These are phyloP conservation scores for human DNA, from an alignment of 2,113 vertebrate genomes.

Conservation along the genomic window DNA sequence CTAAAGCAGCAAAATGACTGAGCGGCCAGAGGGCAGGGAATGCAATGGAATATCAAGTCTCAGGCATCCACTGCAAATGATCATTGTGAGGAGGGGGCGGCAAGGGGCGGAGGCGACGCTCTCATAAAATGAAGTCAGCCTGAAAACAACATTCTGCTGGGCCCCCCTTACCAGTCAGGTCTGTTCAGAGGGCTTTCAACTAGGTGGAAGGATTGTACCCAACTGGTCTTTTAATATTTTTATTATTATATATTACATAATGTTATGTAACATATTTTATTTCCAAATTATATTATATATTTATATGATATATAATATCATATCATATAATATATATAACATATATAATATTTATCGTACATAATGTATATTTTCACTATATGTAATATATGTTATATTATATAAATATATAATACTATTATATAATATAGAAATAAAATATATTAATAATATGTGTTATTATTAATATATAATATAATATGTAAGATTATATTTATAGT, in stretches of 20 bases:
- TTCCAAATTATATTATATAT: neutral
- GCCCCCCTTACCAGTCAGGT: rapidly evolving
- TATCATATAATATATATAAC: too few species aligned
- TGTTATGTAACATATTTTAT: neutral
- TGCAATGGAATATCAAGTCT: neutral
- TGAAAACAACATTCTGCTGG: neutral
- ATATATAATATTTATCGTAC: too few species aligned
- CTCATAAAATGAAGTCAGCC: neutral
- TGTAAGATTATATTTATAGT: too few species aligned
- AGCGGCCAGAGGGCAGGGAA: neutral
- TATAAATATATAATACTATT: too few species aligned
- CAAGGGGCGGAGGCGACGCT: rapidly evolving
- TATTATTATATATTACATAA: neutral
- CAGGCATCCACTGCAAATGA: neutral
- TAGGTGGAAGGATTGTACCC: too few species aligned
- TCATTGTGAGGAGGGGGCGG: too few species aligned
- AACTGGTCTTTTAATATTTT: neutral
- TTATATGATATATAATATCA: too few species aligned
- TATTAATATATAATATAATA: too few species aligned
- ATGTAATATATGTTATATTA: neutral
- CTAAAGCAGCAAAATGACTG: neutral
- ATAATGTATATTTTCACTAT: too few species aligned
- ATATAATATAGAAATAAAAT: too few species aligned
- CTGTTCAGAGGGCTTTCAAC: neutral
- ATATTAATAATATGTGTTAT: too few species aligned